Base-by-base conservation (phyloP, 2,797 vertebrate genomes). In the Meriones psammophilus region DNA sequence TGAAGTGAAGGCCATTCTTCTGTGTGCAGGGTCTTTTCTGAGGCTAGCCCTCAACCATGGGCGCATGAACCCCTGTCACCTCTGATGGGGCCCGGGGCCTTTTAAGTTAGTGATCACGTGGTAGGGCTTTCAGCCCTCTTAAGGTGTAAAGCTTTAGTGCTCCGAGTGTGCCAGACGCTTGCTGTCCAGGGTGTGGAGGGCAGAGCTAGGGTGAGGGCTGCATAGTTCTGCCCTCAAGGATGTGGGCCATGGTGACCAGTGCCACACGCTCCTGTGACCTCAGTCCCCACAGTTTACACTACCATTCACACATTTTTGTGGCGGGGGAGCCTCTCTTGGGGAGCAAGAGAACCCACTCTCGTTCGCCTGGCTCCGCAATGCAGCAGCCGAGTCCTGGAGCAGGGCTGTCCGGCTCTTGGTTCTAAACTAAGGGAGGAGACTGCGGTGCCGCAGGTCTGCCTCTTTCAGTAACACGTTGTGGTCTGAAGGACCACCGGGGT, bases 1-100 rank as follows among this genome's bases (percentile, higher is more conserved):
- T 93, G 98, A 98, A 98, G 97, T 89, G 97, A 98, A 98, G 98
- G 98, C 98, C 98, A 97, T 97, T 97, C 98, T 98, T 98, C 97
- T 50, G 95, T 78, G 89, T 2, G 93, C 92, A 95, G 95, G 97
- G 96, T 92, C 95, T 89, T 77, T 96, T 78, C 20, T 6, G 89
- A 95, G 92, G 78, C 73, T 64, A 33, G 73, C 86, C 91, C 94
- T 96, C 89, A 77, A 76, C 69, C 36, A 30, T 3, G 78, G 92
- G 73, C 92, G 58, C 33, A 64, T 94, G 92, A 89, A 94, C 93
- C 95, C 87, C 88, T 92, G 91, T 92, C 93, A 78, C 78, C 64
- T 3, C 0, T 88, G 94, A 94, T 36, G 92, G 90, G 76, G 62
- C 94, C 26, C 54, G 42, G 93, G 69, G 71, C 92, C 77, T 93